Base-by-base conservation (phyloP, 2,888 invertebrate genomes). In the Gari tellinella region DNA sequence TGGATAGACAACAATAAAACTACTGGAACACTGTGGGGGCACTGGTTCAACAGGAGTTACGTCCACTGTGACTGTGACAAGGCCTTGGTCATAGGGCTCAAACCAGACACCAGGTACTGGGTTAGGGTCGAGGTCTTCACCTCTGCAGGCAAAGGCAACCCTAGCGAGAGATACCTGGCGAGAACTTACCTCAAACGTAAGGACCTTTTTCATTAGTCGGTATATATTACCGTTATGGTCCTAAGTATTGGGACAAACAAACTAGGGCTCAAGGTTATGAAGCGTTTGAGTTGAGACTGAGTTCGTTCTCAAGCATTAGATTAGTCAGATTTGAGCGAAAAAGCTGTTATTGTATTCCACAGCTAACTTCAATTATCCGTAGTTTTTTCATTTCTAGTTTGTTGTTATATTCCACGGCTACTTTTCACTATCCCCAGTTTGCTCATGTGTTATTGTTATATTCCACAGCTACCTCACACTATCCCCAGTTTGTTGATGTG, bases 111-210 rank as follows among this genome's bases (percentile, higher is more conserved):
- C 0, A 96, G 97, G 89, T 99, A 98, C 93, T 96, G 94, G 90
- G 97, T 99, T 0, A 87, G 97, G 93, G 96, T 97, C 1, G 98
- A 98, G 97, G 98, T 97, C 0, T 98, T 97, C 89, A 99, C 98
- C 93, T 95, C 96, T 0, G 98, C 98, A 2, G 99, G 99, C 3
- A 97, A 97, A 91, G 98, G 98, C 4, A 97, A 97, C 0, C 97
- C 98, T 90, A 97, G 97, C 92, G 97, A 98, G 93, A 94, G 96
- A 38, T 78, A 75, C 40, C 55, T 76, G 14, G 67, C 81, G 25
- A 80, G 74, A 23, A 86, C 84, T 3, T 78, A 75, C 31, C 72
- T 80, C 12, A 69, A 63, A 15, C 73, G 86, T 86, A 67, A 68
- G 86, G 53, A 23, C 2, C 17, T 21, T 46, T 38, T 55, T n/a